Conservation (phyloP, 2,888 invertebrate species). For the Chrysina gloriosa region DNA sequence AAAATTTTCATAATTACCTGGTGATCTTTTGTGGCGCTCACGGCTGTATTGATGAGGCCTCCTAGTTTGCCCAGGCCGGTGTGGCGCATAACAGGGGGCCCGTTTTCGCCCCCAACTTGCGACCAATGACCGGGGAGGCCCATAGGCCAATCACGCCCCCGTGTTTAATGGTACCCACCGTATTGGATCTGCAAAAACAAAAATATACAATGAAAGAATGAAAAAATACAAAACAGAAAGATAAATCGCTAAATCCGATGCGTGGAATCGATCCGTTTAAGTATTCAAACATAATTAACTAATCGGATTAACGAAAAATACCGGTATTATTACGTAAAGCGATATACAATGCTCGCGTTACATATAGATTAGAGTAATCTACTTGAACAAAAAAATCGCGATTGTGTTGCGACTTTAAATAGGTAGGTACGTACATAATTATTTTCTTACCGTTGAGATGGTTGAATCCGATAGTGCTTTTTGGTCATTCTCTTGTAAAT, state of each 20-base stretch:
- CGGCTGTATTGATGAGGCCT: slow-evolving; percentile 60
- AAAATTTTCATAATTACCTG: slow-evolving; percentile 51
- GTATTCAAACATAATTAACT: too few relatives aligned
- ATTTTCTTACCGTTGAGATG: too few relatives aligned
- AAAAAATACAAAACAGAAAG: background rate
- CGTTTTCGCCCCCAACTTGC: slow-evolving; percentile 52
- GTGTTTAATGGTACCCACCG: slow-evolving; percentile 51
- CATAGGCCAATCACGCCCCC: slow-evolving; percentile 57
- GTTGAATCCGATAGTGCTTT: too few relatives aligned
- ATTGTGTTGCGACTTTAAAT: too few relatives aligned
- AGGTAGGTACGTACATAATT: too few relatives aligned
- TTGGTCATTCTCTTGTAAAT: too few relatives aligned
- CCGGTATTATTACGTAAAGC: too few relatives aligned
- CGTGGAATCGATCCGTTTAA: background rate
- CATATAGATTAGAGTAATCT: too few relatives aligned
- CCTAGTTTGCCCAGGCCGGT: slow-evolving; percentile 59
- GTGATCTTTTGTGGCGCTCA: slow-evolving; percentile 56
- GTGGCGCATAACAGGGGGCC: slow-evolving; percentile 58
- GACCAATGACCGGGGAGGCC: slow-evolving; percentile 54
- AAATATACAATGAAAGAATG: background rate
- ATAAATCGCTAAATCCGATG: background rate
- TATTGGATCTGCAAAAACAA: slow-evolving; percentile 32
- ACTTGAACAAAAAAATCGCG: too few relatives aligned
- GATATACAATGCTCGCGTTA: too few relatives aligned
- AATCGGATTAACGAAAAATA: too few relatives aligned